Percentiles rank a stretch among this genome's conserved stretches.
These are phyloP conservation scores for Tetrapedia diversipes DNA, from an alignment of 2,888 invertebrate species.

Conservation along the genomic window DNA sequence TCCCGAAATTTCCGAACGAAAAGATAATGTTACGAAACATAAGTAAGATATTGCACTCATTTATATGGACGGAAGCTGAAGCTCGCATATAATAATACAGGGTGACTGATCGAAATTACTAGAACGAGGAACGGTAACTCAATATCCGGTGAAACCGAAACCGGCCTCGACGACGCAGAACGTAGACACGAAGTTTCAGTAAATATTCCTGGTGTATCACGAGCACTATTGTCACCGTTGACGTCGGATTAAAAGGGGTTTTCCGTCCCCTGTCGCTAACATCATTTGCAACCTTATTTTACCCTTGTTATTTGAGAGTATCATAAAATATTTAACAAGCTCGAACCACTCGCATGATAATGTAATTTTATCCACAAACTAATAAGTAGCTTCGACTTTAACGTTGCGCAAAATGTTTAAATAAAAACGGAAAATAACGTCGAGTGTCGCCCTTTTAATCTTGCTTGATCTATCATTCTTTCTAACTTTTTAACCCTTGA, in stretches of 20 bases:
- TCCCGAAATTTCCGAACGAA: no score
- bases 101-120: conserved; percentile 17
- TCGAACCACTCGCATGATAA: background rate
- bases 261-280: background rate
- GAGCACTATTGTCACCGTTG: conserved; percentile 28
- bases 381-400: no score
- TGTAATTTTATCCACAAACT: background rate
- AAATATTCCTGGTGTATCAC: conserved; percentile 29
- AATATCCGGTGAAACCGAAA: conserved; percentile 44
- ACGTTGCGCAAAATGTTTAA: no score
- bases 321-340: conserved; percentile 4
- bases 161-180: conserved; percentile 33
- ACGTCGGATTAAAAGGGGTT: conserved; percentile 26
- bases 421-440: no score
- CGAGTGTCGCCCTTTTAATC: no score
- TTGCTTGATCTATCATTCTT: no score
- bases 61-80: background rate
- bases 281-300: conserved; percentile 3
- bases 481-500: no score
- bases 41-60: no score
- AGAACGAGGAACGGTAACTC: conserved; percentile 27
- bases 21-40: no score
- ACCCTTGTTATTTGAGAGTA: conserved; percentile 7
- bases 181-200: conserved; percentile 21
- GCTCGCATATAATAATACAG: background rate